Base-by-base conservation (phyloP, 2,888 invertebrate genomes). In the Hetaerina titia region DNA sequence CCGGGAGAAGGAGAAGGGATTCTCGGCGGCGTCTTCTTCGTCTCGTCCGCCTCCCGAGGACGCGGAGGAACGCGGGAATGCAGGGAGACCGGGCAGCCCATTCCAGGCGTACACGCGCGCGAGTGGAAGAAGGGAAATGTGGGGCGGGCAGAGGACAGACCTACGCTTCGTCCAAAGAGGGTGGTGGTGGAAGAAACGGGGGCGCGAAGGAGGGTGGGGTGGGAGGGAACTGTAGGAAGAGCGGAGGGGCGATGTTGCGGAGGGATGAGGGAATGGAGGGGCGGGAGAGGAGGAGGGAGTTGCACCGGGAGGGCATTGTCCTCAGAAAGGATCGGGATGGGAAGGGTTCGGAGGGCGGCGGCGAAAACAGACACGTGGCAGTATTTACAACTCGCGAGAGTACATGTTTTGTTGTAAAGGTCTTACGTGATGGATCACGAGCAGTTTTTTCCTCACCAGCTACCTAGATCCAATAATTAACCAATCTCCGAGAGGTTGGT, bases 251-350 rank as follows among this genome's bases (percentile, higher is more conserved):
- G 45, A 45, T 45, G 45, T 60, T 15, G 17, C 4, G 60, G 7
- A n/a, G 22, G 69, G 69, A 4, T 11, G 81, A 9, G 81, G 31
- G 31, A 13, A 13, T 11, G 81, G 45, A n/a, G 81, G 13, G 81
- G 6, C 13, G 81, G 15, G 13, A 11, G 25, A 0, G 81, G 31
- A 31, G 31, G 25, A 2, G 81, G 31, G 13, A 31, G 31, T 81
- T 81, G 81, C 81, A 81, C 11, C 81, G 31, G 25, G 31, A 81
- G 81, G 81, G 81, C 81, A 31, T 31, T 81, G 81, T 81, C 81
- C 31, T 81, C 81, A 25, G 81, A 31, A 69, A 45, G 45, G 45
- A 45, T 45, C 45, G 45, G 45, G 45, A 69, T n/a, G 11, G n/a
- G n/a, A 69, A 31, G 31, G 22, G 13, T 69, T 7, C 22, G 81